Percentiles rank a stretch among this genome's conserved stretches.
Conservation (phyloP, 2,113 vertebrate species). For the Indicator indicator region DNA sequence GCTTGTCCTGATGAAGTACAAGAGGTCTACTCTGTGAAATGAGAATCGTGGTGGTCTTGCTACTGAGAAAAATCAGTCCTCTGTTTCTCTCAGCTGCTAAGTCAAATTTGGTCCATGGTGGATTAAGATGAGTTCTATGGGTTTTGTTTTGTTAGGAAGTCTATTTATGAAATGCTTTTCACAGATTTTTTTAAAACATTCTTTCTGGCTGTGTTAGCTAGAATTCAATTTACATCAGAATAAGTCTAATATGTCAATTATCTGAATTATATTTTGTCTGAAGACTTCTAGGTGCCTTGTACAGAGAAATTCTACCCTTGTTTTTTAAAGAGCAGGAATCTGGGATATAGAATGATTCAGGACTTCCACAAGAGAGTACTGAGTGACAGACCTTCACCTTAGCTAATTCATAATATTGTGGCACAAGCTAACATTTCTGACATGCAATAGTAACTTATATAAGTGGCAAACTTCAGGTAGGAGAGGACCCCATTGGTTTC, state of each 20-base stretch:
- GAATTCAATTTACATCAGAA: background rate
- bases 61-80: background rate
- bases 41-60: background rate
- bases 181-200: background rate
- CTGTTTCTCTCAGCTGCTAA: background rate
- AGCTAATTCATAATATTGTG: background rate
- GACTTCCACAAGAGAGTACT: background rate
- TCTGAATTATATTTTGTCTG: background rate
- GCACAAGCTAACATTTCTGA: background rate
- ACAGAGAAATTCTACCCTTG: background rate
- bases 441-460: background rate
- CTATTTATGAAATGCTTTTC: background rate
- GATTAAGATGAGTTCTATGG: background rate
- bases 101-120: background rate
- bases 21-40: background rate
- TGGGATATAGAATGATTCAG: background rate
- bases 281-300: background rate
- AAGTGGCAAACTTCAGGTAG: background rate
- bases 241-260: background rate
- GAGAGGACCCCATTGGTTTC: background rate
- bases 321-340: background rate
- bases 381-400: background rate
- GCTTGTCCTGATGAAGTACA: background rate
- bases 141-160: background rate
- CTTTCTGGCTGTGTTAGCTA: constrained; percentile 1